These are phyloP conservation scores for Boleophthalmus pectinirostris DNA, from an alignment of 2,113 vertebrate genomes.

Conservation along the genomic window DNA sequence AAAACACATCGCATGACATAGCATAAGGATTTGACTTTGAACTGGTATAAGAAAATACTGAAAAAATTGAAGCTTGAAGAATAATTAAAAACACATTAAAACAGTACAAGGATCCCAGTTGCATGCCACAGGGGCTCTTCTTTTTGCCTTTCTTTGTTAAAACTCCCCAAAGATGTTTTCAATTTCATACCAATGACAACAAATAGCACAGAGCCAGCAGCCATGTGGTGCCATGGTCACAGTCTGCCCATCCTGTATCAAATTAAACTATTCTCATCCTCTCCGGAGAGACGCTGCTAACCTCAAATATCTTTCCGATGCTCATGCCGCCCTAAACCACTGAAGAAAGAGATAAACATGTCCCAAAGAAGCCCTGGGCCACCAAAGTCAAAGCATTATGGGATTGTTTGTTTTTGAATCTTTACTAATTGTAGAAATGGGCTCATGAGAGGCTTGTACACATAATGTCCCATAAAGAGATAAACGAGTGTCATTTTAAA, in stretches of 20 bases:
- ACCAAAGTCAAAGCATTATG: conserved; percentile 18
- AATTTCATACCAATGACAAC: conserved; percentile 53
- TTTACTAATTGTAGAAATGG: conserved; percentile 33
- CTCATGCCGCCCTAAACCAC: conserved; percentile 28
- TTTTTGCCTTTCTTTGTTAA: conserved; percentile 35
- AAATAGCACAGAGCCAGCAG: conserved; percentile 28
- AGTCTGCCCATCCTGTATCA: conserved; percentile 33
- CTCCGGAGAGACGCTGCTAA: conserved; percentile 22
- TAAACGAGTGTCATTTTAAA: conserved; percentile 69
- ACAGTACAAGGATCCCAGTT: conserved; percentile 18
- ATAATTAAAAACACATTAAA: conserved; percentile 29
- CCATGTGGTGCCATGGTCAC: conserved; percentile 2
- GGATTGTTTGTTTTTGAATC: conserved; percentile 50
- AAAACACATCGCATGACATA: too few species aligned
- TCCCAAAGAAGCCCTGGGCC: conserved; percentile 3
- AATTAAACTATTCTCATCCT: conserved; percentile 47
- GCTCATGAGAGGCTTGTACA: conserved; percentile 51
- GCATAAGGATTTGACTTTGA: too few species aligned
- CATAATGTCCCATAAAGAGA: conserved; percentile 47
- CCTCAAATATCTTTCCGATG: conserved; percentile 24
- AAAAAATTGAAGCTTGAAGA: too few species aligned
- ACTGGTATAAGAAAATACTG: too few species aligned
- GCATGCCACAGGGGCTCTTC: conserved; percentile 18
- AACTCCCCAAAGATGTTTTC: conserved; percentile 43
- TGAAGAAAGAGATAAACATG: conserved; percentile 14